A percentile compares a stretch with the other conserved stretches of the same genome.
phyloP scores from a whole-genome alignment of 1,140 invertebrate genomes.

The Daktulosphaira vitifoliae region DNA sequence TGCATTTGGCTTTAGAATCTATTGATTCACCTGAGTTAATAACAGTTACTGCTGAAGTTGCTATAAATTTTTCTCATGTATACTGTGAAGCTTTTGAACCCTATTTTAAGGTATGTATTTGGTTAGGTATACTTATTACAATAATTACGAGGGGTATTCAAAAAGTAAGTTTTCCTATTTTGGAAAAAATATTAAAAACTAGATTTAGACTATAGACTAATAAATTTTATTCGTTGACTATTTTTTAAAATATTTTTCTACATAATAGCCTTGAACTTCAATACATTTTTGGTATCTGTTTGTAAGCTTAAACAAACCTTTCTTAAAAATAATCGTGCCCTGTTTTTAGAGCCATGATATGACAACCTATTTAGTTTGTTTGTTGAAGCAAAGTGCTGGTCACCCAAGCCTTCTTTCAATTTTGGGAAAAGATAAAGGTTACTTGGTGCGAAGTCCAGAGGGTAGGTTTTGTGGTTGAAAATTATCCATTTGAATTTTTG shows the following conservation, averaged over 20 bases:
- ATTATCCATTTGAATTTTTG: slow-evolving; percentile 39
- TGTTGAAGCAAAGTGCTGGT: slow-evolving; percentile 30
- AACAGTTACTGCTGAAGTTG: slow-evolving; percentile 29
- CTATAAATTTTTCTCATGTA: slow-evolving; percentile 30
- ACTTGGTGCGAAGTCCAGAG: slow-evolving; percentile 39
- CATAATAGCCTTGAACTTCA: slow-evolving; percentile 34
- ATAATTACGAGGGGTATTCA: no score
- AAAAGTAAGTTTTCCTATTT: no score
- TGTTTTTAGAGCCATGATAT: slow-evolving; percentile 15
- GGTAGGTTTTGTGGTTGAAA: slow-evolving; percentile 40
- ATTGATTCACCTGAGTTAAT: slow-evolving; percentile 31
- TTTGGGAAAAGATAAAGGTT: slow-evolving; percentile 39
- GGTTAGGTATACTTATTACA: background rate
- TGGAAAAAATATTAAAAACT: no score
- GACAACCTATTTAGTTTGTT: slow-evolving; percentile 26
- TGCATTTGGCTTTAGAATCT: slow-evolving; percentile 30
- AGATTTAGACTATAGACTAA: no score
- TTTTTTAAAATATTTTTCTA: background rate
- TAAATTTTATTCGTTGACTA: no score
- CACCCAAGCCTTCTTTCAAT: slow-evolving; percentile 37
- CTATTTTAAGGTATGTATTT: slow-evolving; percentile 29
- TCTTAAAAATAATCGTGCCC: slow-evolving; percentile 26
- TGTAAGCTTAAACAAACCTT: slow-evolving; percentile 36
- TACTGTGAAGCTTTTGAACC: slow-evolving; percentile 28
- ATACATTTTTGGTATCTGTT: slow-evolving; percentile 38